phyloP scores from a whole-genome alignment of 2,113 vertebrate species.

The Macaca fascicularis region T2T-MFA8v1.1 NC_088376.1:96148501-96149000 shows the following conservation, averaged over 20 bases:
- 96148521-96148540: neutral
- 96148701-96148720: neutral
- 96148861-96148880: neutral
- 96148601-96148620: neutral
- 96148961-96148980: neutral
- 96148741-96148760: neutral
- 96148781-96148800: neutral
- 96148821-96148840: neutral
- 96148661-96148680: neutral
- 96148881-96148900: neutral
- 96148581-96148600: neutral
- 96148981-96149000: neutral
- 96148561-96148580: neutral
- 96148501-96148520: neutral
- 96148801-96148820: neutral
- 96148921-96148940: constrained; percentile 28
- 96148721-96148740: neutral
- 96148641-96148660: neutral
- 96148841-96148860: neutral
- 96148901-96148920: neutral
- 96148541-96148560: neutral
- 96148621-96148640: neutral
- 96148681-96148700: neutral
- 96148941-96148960: neutral
- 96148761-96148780: neutral